These are phyloP conservation scores for Chelonus insularis DNA, from an alignment of 1,140 invertebrate genomes.

Conservation along the genomic window DNA sequence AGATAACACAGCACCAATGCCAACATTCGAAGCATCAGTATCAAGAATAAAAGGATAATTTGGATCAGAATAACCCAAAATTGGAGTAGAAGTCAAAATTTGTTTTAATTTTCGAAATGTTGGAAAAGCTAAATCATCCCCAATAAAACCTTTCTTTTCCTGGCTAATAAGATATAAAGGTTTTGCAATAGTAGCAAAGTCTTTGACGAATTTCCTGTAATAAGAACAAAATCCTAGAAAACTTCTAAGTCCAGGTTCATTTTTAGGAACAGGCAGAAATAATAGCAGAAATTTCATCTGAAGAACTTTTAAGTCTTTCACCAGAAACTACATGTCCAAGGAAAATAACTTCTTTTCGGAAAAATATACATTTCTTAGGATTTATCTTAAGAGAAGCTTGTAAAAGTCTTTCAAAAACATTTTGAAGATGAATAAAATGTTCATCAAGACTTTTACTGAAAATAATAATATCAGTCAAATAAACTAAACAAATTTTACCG, in stretches of 20 bases:
- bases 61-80: no score
- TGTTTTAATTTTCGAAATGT: no score
- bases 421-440: background rate
- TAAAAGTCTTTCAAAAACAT: background rate
- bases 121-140: no score
- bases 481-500: no score
- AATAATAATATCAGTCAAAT: background rate
- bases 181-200: constrained; percentile 13
- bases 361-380: constrained; percentile 1
- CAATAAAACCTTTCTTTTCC: constrained; percentile 19
- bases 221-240: constrained; percentile 33
- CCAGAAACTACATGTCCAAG: background rate
- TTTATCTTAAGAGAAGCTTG: background rate
- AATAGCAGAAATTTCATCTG: constrained; percentile 25
- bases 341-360: background rate
- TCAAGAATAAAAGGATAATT: no score
- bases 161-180: constrained; percentile 25
- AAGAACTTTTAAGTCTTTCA: constrained; percentile 8
- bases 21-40: no score
- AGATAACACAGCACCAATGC: no score
- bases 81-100: no score
- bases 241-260: constrained; percentile 24
- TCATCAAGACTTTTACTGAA: background rate
- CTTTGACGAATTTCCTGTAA: constrained; percentile 32
- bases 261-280: constrained; percentile 8